Evolutionary conservation across 35 echinoderm and acorn worm species (phyloP), one percentile per base, ranked within the genome.

Genomic region (Heliocidaris tuberculata): DNA sequence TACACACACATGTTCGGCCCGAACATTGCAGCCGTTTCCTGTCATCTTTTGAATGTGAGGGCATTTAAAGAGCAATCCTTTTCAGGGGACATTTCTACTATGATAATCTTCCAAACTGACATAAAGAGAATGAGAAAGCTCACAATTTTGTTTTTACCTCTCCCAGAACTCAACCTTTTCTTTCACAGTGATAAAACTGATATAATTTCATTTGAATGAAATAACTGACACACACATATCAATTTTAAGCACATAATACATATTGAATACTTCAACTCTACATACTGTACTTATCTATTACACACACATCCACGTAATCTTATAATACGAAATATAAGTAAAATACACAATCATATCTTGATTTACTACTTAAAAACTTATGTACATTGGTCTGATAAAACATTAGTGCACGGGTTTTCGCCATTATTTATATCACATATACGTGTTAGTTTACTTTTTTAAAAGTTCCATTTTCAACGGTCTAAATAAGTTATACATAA

Each of bases 191-290:
- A 78, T 78, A 21, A 24, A 78, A 27, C 52, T 56, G 52, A 56
- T 78, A 6, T 78, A 21, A 78, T 78, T 78, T 78, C 65, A 78
- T 78, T 56, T 27, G 24, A 78, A 78, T 78, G 65, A 78, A n/a
- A 78, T 78, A 78, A 42, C 65, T 78, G 27, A 78, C 65, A 78
- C 65, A 16, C 60, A 78, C 65, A 0, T 27, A 78, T 78, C 65
- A 21, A 78, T 56, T 56, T 78, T 78, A 78, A 78, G 65, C 65
- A 78, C 65, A 70, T n/a, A 17, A 78, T 27, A 78, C 65, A 78
- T 78, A 78, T 78, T 78, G 65, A 78, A 78, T 78, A 78, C 65
- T 78, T 78, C 65, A 78, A 78, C 65, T 78, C 65, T 78, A 78
- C 27, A 78, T 21, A 78, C 65, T 78, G 65, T 78, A 78, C 65